Percentiles rank a stretch among this genome's conserved stretches.
These are phyloP conservation scores for Beroe forskalii DNA, from an alignment of 37 sponge, comb jelly and placozoan genomes.

Conservation along the genomic window DNA sequence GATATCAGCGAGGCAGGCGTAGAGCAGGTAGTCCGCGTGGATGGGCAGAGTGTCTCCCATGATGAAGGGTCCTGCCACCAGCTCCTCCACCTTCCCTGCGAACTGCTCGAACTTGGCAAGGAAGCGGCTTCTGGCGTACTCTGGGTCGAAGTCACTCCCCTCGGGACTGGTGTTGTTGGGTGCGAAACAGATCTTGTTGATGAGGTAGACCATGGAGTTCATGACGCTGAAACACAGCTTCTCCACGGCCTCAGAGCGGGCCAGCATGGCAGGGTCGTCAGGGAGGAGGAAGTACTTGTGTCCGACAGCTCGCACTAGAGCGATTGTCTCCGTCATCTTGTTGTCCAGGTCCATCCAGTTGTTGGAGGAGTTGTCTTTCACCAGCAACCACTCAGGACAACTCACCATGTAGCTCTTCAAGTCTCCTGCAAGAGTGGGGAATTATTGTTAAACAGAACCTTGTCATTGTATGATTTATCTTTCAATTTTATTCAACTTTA, in stretches of 20 bases:
- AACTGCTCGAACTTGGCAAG: background rate
- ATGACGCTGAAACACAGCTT: too few relatives aligned
- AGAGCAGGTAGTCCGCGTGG: conserved; percentile 17
- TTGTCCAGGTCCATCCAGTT: too few relatives aligned
- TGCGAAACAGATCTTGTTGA: too few relatives aligned
- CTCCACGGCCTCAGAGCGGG: too few relatives aligned
- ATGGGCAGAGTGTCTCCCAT: conserved; percentile 24
- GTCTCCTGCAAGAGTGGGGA: conserved; percentile 1
- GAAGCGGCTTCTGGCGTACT: conserved; percentile 17
- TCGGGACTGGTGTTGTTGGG: conserved; percentile 17
- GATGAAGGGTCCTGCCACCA: conserved; percentile 6
- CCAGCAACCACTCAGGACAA: background rate
- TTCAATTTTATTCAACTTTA: too few relatives aligned
- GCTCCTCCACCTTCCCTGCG: background rate
- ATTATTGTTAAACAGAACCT: too few relatives aligned
- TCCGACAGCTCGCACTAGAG: background rate
- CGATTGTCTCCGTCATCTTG: too few relatives aligned
- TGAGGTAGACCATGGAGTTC: too few relatives aligned
- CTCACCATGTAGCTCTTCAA: background rate
- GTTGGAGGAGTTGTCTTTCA: too few relatives aligned
- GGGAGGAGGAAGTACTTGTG: conserved; percentile 18
- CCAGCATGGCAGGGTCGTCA: too few relatives aligned
- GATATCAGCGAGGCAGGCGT: conserved; percentile 15
- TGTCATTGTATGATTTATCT: too few relatives aligned
- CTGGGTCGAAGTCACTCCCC: background rate